phyloP scores from a whole-genome alignment of 2,113 vertebrate genomes.

The Psettodes erumei region DNA sequence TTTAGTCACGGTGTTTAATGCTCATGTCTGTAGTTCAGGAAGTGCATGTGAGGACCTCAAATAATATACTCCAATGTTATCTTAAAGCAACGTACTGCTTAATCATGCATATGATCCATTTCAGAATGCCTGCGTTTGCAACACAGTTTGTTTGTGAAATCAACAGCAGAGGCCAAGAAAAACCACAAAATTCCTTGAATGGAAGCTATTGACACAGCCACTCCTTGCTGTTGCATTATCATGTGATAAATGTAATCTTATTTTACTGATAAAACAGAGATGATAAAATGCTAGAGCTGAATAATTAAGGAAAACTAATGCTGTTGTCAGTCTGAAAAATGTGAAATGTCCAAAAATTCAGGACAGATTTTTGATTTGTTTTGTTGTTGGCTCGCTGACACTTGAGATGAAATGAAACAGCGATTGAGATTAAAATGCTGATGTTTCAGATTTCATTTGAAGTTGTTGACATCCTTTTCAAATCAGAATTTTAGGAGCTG shows the following conservation, averaged over 20 bases:
- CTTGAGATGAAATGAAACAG: too few relatives aligned
- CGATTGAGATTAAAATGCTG: too few relatives aligned
- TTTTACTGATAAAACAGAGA: not conserved
- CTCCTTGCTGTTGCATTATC: too few relatives aligned
- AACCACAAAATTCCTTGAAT: too few relatives aligned
- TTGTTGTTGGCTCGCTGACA: too few relatives aligned
- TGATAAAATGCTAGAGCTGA: not conserved
- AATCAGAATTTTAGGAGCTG: not conserved
- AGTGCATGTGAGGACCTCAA: not conserved
- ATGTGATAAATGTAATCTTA: too few relatives aligned
- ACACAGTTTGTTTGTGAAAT: too few relatives aligned
- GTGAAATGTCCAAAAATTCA: too few relatives aligned
- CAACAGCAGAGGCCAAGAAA: too few relatives aligned
- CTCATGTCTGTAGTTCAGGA: not conserved
- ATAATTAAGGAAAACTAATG: too few relatives aligned
- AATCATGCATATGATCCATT: not conserved
- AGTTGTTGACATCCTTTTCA: not conserved
- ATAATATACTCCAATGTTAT: not conserved
- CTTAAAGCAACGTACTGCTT: not conserved
- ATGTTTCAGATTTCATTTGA: not conserved
- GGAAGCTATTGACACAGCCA: too few relatives aligned
- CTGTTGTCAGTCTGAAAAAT: not conserved
- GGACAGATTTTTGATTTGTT: too few relatives aligned
- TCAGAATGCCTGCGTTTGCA: not conserved
- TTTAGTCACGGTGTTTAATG: not conserved